Percentiles rank a stretch among this genome's conserved stretches.
phyloP scores from a whole-genome alignment of 92 coral and sea anemone genomes.

The Parazoanthus swiftii region DNA sequence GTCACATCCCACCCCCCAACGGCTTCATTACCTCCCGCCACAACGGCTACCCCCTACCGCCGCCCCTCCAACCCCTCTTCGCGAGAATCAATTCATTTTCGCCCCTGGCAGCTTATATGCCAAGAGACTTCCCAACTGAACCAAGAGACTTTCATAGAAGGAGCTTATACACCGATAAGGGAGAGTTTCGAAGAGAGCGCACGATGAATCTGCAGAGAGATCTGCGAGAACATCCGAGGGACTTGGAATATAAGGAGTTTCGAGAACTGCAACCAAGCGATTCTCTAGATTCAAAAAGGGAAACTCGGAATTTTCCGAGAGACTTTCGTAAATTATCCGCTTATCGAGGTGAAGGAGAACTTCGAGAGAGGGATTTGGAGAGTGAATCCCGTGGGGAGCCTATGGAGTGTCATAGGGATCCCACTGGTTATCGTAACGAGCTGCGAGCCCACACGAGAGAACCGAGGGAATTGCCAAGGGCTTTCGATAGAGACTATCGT shows the following conservation, averaged over 20 bases:
- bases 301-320: background rate
- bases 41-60: constrained; percentile 31
- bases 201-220: constrained; percentile 35
- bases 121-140: constrained; percentile 33
- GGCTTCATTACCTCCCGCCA: constrained; percentile 38
- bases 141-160: constrained; percentile 39
- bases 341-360: constrained; percentile 13
- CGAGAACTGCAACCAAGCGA: background rate
- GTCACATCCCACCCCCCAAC: constrained; percentile 31
- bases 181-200: constrained; percentile 38
- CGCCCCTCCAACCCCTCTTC: constrained; percentile 34
- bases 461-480: constrained; percentile 13
- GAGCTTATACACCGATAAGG: constrained; percentile 11
- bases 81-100: constrained; percentile 31
- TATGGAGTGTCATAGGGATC: constrained; percentile 11
- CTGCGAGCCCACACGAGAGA: constrained; percentile 30
- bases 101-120: constrained; percentile 41
- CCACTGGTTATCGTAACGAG: constrained; percentile 22
- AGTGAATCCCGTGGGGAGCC: constrained; percentile 6
- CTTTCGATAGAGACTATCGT: constrained; percentile 19
- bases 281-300: background rate
- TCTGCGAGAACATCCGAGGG: background rate
- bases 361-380: background rate
- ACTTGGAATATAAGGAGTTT: constrained; percentile 6
- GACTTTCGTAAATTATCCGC: background rate